phyloP scores from a whole-genome alignment of 2,113 vertebrate species.

The Triplophysa dalaica region DNA sequence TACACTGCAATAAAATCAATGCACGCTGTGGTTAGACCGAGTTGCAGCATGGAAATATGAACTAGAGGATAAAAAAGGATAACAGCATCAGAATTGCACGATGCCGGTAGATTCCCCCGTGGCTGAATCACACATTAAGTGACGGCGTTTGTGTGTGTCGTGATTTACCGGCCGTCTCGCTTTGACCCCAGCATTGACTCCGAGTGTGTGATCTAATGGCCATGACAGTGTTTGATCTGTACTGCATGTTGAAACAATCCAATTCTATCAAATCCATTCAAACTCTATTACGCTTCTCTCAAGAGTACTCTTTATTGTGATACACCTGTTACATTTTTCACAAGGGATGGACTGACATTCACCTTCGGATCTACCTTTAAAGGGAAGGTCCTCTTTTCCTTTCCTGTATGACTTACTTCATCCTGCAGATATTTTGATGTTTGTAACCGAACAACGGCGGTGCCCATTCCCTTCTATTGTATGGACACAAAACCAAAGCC shows the following conservation, averaged over 20 bases:
- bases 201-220: constrained; percentile 2
- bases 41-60: constrained; percentile 30
- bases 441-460: too few relatives aligned
- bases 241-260: constrained; percentile 12
- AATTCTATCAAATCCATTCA: background rate
- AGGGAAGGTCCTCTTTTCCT: too few relatives aligned
- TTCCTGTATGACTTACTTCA: too few relatives aligned
- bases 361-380: background rate
- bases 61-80: constrained; percentile 10
- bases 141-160: constrained; percentile 7
- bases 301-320: background rate
- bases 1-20: constrained; percentile 42
- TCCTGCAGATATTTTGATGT: too few relatives aligned
- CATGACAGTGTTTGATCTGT: background rate
- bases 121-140: constrained; percentile 21
- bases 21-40: background rate
- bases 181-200: background rate
- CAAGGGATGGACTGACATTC: background rate
- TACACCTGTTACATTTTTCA: background rate
- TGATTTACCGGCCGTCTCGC: constrained; percentile 19
- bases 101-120: background rate
- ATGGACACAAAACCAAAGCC: too few relatives aligned
- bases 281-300: background rate
- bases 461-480: too few relatives aligned
- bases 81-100: constrained; percentile 1